A percentile compares a stretch with the other conserved stretches of the same genome.
These are phyloP conservation scores for Bunonema sp. DNA, from an alignment of 2,888 invertebrate genomes.

Conservation along the genomic window DNA sequence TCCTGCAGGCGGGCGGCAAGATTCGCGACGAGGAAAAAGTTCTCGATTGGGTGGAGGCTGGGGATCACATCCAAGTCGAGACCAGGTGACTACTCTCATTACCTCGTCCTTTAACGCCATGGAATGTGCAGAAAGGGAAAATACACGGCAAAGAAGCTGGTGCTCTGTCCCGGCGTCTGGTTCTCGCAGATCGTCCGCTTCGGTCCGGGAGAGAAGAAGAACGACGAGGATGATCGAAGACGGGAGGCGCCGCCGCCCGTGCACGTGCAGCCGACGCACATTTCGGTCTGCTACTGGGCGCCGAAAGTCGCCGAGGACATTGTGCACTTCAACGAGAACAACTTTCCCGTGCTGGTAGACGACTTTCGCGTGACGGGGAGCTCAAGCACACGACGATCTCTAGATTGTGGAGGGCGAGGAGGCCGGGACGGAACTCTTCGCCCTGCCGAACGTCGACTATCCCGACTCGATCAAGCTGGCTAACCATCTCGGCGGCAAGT, in stretches of 20 bases:
- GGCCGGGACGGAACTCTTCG: constrained; percentile 5
- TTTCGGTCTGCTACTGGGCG: constrained; percentile 16
- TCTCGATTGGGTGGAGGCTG: no score
- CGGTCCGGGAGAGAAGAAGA: no score
- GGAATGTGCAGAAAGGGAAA: no score
- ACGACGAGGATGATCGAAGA: no score
- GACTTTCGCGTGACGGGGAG: constrained; percentile 14
- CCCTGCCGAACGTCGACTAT: constrained; percentile 12
- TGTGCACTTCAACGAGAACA: constrained; percentile 2
- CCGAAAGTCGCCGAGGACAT: constrained; percentile 4
- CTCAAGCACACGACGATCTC: no score
- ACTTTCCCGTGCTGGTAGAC: constrained; percentile 2
- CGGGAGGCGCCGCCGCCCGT: no score
- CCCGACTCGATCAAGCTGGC: constrained; percentile 14
- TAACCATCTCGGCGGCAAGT: no score
- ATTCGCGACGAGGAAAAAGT: no score
- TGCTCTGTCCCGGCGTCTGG: constrained; percentile 36
- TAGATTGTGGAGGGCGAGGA: constrained; percentile 7
- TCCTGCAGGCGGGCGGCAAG: no score
- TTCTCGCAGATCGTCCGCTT: constrained; percentile 20
- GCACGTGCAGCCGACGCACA: constrained; percentile 9
- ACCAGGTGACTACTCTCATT: no score
- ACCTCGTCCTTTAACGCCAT: no score
- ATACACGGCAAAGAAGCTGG: constrained; percentile 15
- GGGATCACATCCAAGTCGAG: no score